phyloP scores from a whole-genome alignment of 1,140 invertebrate species.

The Drosophila suzukii region DNA sequence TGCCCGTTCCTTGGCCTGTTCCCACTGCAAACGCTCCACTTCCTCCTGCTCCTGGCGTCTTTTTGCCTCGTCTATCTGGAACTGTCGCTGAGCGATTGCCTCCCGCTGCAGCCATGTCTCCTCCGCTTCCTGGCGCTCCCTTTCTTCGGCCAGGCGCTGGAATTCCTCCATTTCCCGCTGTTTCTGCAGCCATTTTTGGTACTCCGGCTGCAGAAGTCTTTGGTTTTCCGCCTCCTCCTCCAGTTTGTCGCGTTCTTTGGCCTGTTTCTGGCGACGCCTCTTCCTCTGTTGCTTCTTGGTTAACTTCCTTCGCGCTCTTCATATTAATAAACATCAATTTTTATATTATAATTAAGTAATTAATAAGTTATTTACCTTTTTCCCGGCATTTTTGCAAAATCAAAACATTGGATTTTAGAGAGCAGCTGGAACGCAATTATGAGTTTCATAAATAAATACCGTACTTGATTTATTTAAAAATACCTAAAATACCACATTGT shows the following conservation, averaged over 20 bases:
- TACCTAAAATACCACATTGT: background rate
- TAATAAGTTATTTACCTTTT: slow-evolving; percentile 25
- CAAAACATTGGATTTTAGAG: background rate
- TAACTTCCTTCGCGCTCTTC: slow-evolving; percentile 83
- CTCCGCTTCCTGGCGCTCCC: slow-evolving; percentile 70
- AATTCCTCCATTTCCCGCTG: slow-evolving; percentile 70
- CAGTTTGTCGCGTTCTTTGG: slow-evolving; percentile 71
- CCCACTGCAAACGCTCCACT: slow-evolving; percentile 56
- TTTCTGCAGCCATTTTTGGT: slow-evolving; percentile 69
- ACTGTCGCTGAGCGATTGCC: slow-evolving; percentile 80
- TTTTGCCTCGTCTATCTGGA: slow-evolving; percentile 76
- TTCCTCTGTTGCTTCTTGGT: slow-evolving; percentile 85
- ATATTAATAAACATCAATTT: background rate
- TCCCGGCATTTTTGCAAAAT: slow-evolving; percentile 32
- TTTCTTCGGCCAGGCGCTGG: slow-evolving; percentile 63
- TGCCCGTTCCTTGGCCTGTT: slow-evolving; percentile 84
- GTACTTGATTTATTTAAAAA: background rate
- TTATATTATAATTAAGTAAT: background rate
- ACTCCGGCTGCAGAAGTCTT: slow-evolving; percentile 63
- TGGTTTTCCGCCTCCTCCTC: slow-evolving; percentile 53
- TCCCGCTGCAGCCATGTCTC: slow-evolving; percentile 83
- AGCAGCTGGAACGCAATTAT: slow-evolving; percentile 1
- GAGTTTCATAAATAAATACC: background rate
- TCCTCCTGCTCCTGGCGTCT: slow-evolving; percentile 49
- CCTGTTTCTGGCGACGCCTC: slow-evolving; percentile 80